These are phyloP conservation scores for Pygoscelis antarcticus DNA, from an alignment of 2,113 vertebrate genomes.

Conservation along the genomic window DNA sequence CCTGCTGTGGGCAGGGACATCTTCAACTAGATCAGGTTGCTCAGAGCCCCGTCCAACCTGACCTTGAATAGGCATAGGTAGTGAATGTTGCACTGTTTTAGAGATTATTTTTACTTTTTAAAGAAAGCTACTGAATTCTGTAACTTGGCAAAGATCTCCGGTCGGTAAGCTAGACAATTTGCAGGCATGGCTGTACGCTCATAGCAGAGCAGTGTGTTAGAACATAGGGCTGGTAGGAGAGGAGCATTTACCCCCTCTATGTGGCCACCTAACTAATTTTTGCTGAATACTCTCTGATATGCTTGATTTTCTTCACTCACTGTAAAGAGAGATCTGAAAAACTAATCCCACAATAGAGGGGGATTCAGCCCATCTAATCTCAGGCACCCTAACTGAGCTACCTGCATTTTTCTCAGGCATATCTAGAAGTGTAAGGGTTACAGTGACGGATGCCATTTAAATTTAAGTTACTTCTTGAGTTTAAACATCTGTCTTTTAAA, in stretches of 20 bases:
- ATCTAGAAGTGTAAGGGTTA: background rate
- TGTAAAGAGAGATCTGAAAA: background rate
- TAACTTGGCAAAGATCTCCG: background rate
- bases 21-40: no score
- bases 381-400: background rate
- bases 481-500: background rate
- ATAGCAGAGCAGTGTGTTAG: background rate
- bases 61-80: background rate
- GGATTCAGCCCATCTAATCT: background rate
- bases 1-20: no score
- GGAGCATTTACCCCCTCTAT: background rate
- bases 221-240: background rate
- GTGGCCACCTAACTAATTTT: background rate
- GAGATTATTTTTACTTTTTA: background rate
- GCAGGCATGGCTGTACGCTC: background rate
- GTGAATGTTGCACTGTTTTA: background rate
- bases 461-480: background rate
- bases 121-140: background rate
- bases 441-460: background rate
- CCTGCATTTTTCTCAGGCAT: background rate
- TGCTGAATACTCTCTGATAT: background rate
- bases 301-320: background rate
- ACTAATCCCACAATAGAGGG: background rate
- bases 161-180: background rate
- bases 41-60: no score